Percentiles rank a stretch among this genome's conserved stretches.
Conservation (phyloP, 2,797 vertebrate genomes). For the Botia almorhae region DNA sequence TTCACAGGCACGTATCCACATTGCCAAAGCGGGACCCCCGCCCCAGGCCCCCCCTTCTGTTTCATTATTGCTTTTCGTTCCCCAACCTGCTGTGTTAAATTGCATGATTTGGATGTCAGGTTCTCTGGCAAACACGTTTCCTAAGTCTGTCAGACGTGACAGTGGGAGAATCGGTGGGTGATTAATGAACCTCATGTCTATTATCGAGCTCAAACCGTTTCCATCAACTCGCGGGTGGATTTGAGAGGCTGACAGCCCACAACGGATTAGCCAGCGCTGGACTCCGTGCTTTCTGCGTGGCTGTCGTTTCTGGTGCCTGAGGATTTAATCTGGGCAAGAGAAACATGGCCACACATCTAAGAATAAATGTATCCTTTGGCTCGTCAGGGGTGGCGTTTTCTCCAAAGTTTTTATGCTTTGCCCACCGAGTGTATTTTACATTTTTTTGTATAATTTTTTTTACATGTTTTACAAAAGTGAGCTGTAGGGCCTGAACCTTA, state of each 20-base stretch:
- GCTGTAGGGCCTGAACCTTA: slow-evolving; percentile 9
- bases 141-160: slow-evolving; percentile 57
- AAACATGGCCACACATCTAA: slow-evolving; percentile 47
- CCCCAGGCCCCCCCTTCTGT: slow-evolving; percentile 45
- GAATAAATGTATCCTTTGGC: slow-evolving; percentile 31
- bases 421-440: slow-evolving; percentile 21
- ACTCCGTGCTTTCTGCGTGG: slow-evolving; percentile 27
- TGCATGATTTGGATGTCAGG: slow-evolving; percentile 64
- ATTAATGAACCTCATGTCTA: slow-evolving; percentile 65
- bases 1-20: slow-evolving; percentile 59
- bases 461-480: not conserved
- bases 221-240: slow-evolving; percentile 50
- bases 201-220: slow-evolving; percentile 60
- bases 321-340: slow-evolving; percentile 57
- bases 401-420: not conserved
- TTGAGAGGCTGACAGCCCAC: slow-evolving; percentile 46
- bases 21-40: slow-evolving; percentile 52
- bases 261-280: slow-evolving; percentile 48
- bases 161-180: slow-evolving; percentile 61
- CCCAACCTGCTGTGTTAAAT: slow-evolving; percentile 64
- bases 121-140: slow-evolving; percentile 61
- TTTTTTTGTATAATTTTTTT: too few species aligned
- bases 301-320: slow-evolving; percentile 39
- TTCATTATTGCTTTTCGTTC: slow-evolving; percentile 58
- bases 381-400: not conserved